Conservation (phyloP, 2,113 vertebrate species). For the Campylomormyrus tamandua region DNA sequence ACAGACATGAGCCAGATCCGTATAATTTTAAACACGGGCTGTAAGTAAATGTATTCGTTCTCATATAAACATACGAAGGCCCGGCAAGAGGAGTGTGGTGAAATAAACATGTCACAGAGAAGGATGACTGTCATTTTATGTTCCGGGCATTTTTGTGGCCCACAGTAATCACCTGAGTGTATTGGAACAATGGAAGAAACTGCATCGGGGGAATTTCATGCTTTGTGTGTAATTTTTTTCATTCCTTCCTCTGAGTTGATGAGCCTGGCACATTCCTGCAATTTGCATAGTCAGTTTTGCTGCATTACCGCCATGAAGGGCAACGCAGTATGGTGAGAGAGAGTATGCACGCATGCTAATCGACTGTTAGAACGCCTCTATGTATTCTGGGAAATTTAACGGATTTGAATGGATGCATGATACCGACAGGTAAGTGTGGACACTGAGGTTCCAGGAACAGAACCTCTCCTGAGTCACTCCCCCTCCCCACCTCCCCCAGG, state of each 20-base stretch:
- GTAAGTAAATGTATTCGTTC: background rate
- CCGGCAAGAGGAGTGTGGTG: background rate
- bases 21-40: background rate
- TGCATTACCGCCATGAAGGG: slow-evolving; percentile 37
- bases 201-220: background rate
- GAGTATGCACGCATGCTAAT: slow-evolving; percentile 33
- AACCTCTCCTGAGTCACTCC: background rate
- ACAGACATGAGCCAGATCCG: background rate
- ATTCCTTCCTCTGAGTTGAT: background rate
- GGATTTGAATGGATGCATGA: background rate
- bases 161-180: background rate
- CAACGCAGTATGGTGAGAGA: slow-evolving; percentile 17
- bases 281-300: slow-evolving; percentile 31
- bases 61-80: background rate
- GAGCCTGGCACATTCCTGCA: slow-evolving; percentile 40
- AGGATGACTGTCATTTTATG: background rate
- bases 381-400: background rate
- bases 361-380: background rate
- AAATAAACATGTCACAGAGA: background rate
- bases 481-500: background rate
- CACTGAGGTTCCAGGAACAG: background rate
- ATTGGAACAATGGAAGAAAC: background rate
- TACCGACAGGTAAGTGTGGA: background rate
- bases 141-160: background rate
- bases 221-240: background rate